These are phyloP conservation scores for Antheraea pernyi DNA, from an alignment of 1,140 invertebrate species.

Conservation along the genomic window DNA sequence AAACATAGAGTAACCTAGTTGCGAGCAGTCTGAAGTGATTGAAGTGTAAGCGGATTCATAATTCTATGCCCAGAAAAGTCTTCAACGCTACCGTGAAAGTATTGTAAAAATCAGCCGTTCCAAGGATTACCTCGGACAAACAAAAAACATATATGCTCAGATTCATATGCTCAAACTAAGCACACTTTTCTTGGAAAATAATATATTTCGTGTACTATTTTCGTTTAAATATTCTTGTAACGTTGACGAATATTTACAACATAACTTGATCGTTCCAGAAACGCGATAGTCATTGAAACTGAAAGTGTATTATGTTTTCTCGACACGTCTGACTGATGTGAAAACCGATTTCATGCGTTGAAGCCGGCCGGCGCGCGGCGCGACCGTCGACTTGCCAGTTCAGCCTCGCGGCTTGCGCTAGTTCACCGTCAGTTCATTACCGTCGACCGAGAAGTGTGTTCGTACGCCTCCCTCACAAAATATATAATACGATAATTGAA, in stretches of 20 bases:
- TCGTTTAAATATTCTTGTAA: too few species aligned
- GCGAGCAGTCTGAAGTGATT: too few species aligned
- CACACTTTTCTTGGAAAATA: too few species aligned
- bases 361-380: constrained; percentile 6
- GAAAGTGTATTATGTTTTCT: constrained; percentile 1
- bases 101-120: too few species aligned
- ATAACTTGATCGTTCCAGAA: neutral
- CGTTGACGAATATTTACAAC: neutral
- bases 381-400: neutral
- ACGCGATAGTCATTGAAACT: neutral
- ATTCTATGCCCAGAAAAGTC: too few species aligned
- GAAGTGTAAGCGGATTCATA: too few species aligned
- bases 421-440: neutral
- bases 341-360: constrained; percentile 6
- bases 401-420: neutral
- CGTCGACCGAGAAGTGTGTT: neutral
- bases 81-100: too few species aligned
- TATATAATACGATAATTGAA: neutral
- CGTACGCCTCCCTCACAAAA: neutral
- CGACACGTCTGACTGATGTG: neutral
- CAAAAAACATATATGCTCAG: too few species aligned
- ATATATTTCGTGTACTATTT: too few species aligned
- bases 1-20: too few species aligned
- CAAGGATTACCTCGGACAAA: too few species aligned
- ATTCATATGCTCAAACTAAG: too few species aligned